Conservation (phyloP, 2,113 vertebrate genomes). For the Cebus imitator region DNA sequence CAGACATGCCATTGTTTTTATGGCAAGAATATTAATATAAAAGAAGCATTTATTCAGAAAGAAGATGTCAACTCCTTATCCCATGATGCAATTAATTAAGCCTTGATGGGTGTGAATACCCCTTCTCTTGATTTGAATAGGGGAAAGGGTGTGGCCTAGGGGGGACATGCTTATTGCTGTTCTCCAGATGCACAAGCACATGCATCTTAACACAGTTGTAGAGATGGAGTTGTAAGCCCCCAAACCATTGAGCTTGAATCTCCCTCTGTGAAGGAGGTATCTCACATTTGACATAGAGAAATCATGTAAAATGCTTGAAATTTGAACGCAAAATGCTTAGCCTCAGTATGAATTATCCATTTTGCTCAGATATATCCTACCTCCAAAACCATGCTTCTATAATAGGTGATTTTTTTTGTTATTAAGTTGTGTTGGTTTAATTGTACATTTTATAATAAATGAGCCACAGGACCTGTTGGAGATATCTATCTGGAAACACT, state of each 20-base stretch:
- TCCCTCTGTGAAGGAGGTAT: background rate
- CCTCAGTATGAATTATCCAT: rapidly evolving
- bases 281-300: background rate
- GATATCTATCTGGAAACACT: no score
- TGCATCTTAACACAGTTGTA: background rate
- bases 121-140: background rate
- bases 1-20: background rate
- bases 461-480: rapidly evolving
- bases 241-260: rapidly evolving
- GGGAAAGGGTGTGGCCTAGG: background rate
- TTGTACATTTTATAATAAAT: no score
- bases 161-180: rapidly evolving
- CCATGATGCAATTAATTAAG: background rate
- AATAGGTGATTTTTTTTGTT: background rate
- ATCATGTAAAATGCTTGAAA: background rate
- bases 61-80: background rate
- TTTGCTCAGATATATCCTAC: background rate
- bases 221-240: no score
- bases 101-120: background rate
- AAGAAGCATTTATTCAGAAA: background rate
- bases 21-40: background rate
- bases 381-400: background rate
- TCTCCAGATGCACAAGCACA: background rate
- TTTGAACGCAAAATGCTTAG: background rate
- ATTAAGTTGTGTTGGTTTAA: background rate